Base-by-base conservation (phyloP, 2,113 vertebrate species). In the Litocranius walleri region DNA sequence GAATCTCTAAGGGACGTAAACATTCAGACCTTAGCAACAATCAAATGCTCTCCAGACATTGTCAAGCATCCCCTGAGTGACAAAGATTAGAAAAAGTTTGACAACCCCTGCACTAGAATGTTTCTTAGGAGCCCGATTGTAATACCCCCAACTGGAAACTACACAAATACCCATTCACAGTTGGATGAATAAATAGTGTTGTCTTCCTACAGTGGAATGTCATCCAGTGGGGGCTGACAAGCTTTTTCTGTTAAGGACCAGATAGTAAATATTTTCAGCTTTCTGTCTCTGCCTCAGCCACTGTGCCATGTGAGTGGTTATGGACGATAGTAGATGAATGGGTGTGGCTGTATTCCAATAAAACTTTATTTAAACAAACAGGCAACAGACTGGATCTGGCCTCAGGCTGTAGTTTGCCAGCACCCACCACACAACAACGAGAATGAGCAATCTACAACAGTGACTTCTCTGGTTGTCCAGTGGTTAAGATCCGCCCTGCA, bases 311-410 rank as follows among this genome's bases (percentile, higher is more conserved):
- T 12, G 29, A 45, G 30, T 16, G 27, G 50, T 33, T 23, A 21
- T 4, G 8, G 77, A 50, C 2, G 40, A 29, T 6, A 4, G 62
- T 13, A 52, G 61, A 43, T 56, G 62, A 61, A 50, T 10, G 13
- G 61, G 56, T 0, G 0, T 36, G 74, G 17, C 43, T 30, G 29
- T 17, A 36, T 48, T 56, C 50, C 62, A 89, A 90, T 77, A 93
- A 89, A 96, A 54, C 88, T 91, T 96, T 80, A 94, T 57, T 94
- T 86, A 50, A 16, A 77, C 27, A 54, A 74, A 61, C 29, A 74
- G 40, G 43, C 15, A 40, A 52, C 4, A 33, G 57, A 52, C 84
- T 13, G 13, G 27, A 7, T 71, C 36, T 29, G 43, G 21, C n/a
- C 40, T 45, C 78, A 3, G 23, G 36, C 54, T 50, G 14, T 11